Conservation (phyloP, 1,140 invertebrate genomes). For the Caerostris darwini region DNA sequence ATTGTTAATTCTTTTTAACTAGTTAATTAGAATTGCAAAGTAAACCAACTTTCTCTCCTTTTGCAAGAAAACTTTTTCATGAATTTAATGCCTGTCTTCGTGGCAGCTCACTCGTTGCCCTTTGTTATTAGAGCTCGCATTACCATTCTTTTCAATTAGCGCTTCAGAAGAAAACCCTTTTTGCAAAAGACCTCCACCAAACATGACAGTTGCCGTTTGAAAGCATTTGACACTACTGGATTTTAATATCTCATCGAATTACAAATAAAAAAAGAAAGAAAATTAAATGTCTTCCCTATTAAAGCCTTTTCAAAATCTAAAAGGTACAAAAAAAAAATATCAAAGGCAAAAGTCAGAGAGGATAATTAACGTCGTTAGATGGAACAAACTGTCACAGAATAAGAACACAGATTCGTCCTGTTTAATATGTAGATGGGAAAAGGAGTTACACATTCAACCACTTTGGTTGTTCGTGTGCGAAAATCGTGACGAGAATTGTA, state of each 20-base stretch:
- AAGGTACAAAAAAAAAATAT: not conserved
- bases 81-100: not conserved
- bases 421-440: not conserved
- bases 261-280: not conserved
- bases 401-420: not conserved
- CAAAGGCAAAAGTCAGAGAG: not conserved
- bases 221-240: not conserved
- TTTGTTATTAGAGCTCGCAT: not conserved
- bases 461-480: not conserved
- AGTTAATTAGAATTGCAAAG: not conserved
- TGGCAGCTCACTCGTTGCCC: not conserved
- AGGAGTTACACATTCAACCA: not conserved
- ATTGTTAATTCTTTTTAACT: too few relatives aligned
- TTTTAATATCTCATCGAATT: not conserved
- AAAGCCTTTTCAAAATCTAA: not conserved
- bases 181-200: not conserved
- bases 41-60: not conserved
- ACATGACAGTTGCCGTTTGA: not conserved
- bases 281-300: not conserved
- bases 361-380: conserved; percentile 8
- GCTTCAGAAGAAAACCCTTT: not conserved
- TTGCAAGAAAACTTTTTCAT: not conserved
- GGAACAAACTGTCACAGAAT: not conserved
- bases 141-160: not conserved
- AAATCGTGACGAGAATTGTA: not conserved